Base-by-base conservation (phyloP, 2,113 vertebrate species). In the Austrofundulus limnaeus region DNA sequence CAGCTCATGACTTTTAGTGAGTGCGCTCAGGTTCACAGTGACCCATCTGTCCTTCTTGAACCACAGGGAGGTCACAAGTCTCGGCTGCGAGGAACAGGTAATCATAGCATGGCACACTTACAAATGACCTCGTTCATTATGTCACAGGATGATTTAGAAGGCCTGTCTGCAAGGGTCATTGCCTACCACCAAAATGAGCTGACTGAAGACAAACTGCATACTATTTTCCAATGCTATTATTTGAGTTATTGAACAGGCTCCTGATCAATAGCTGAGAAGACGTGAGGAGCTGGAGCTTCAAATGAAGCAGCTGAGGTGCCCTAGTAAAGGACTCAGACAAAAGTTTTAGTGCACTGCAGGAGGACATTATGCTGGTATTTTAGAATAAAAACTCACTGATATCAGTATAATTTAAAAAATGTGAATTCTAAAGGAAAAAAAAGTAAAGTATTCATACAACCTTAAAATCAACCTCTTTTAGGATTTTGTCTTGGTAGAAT, bases 101-200 rank as follows among this genome's bases (percentile, higher is more conserved):
- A 82, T 87, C 65, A 72, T 20, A 48, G 64, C 54, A 59, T 78
- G 84, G 63, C 71, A 85, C 46, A 58, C 54, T 83, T 73, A 78
- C 78, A 87, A 86, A 89, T 72, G 80, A 86, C 61, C 73, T 64
- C 82, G 86, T 86, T 75, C 65, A 72, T 86, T 78, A 83, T 72
- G 75, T 74, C 73, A 69, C 11, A 12, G 42, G 53, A 70, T 78
- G 75, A 80, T 80, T 80, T 81, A 83, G 78, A 52, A 51, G 70
- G 59, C 42, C 19, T 53, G 63, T 48, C 71, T 75, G 31, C 66
- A 54, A 66, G 77, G 75, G 75, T 83, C 81, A 64, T 60, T 64
- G 77, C 54, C 74, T 24, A 62, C 73, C 62, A 76, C 73, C 66
- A 46, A 67, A 78, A 73, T 60, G 55, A 77, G 72, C 78, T 66